Base-by-base conservation (phyloP, 2,888 invertebrate genomes). In the Lottia scabra region DNA sequence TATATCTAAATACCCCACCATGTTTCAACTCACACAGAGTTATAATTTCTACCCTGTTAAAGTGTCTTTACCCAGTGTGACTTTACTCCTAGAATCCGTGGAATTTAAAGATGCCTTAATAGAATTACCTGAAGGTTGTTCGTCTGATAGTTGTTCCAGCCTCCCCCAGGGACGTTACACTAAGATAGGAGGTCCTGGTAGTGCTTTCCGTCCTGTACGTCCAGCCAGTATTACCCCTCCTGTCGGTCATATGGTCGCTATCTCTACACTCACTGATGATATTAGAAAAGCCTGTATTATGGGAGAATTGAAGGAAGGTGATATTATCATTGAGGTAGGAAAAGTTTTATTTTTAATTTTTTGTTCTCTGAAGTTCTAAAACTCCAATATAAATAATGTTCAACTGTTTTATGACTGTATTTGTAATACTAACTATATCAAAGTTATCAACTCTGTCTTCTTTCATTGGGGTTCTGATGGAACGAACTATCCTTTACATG, bases 1-100 rank as follows among this genome's bases (percentile, higher is more conserved):
- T 15, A 38, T 12, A 15, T 6, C 38, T 8, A 72, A 75, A 68
- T 76, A 78, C 44, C 81, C 83, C 13, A 79, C 83, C 44, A 72
- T 85, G 72, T 83, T 80, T 75, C 84, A 84, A 70, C 67, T 85
- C 26, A 70, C 82, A n/a, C 83, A 84, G 70, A 79, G 76, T 67
- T 83, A 84, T 73, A 80, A 80, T 67, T 72, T 85, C 19, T 78
- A 78, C 63, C 76, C 83, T 26, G 74, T 81, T 10, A 75, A 76
- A 26, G 70, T 73, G 12, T 70, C 67, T 38, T 62, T 74, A 48
- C 56, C 65, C 0, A 70, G 68, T 2, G 30, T 63, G 4, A 64
- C 71, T 13, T 23, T 56, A 23, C 13, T 56, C 3, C 10, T 56
- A 23, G 56, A 56, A 23, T 56, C 56, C 1, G 56, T 56, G 56